These are phyloP conservation scores for Brachionus plicatilis DNA, from an alignment of 1,140 invertebrate species.

Conservation along the genomic window DNA sequence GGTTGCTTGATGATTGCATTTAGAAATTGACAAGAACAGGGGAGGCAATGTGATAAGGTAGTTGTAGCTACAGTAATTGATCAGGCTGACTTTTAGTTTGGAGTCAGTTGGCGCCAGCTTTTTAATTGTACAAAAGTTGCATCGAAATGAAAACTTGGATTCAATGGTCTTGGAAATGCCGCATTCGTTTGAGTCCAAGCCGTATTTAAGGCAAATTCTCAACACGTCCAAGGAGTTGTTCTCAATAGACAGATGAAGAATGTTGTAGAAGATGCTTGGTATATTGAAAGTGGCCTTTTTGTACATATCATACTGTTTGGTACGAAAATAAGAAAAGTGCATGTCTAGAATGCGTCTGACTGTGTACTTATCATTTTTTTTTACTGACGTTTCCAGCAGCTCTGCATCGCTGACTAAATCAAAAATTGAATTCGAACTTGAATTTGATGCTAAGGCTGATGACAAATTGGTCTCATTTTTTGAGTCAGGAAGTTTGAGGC, in stretches of 20 bases:
- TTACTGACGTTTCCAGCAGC: neutral
- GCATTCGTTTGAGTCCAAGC: slow-evolving; percentile 18
- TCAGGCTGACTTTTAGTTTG: neutral
- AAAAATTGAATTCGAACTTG: neutral
- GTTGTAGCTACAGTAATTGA: neutral
- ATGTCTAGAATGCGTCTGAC: slow-evolving; percentile 29
- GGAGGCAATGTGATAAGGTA: slow-evolving; percentile 1
- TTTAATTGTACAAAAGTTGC: slow-evolving; percentile 4
- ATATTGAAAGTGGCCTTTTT: neutral
- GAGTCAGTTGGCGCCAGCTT: neutral
- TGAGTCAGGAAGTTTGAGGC: neutral
- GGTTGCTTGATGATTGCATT: slow-evolving; percentile 8
- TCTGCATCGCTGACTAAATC: slow-evolving; percentile 22
- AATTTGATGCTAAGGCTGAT: neutral
- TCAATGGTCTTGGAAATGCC: neutral
- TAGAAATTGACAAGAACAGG: neutral
- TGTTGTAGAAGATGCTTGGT: slow-evolving; percentile 25
- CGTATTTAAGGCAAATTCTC: slow-evolving; percentile 37
- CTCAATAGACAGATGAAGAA: slow-evolving; percentile 14
- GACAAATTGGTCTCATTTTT: neutral
- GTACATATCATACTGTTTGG: neutral
- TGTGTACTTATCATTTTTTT: slow-evolving; percentile 27
- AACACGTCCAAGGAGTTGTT: slow-evolving; percentile 7
- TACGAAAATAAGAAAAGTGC: slow-evolving; percentile 29
- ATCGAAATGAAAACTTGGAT: neutral